These are phyloP conservation scores for Spodoptera frugiperda DNA, from an alignment of 1,140 invertebrate genomes.

Conservation along the genomic window DNA sequence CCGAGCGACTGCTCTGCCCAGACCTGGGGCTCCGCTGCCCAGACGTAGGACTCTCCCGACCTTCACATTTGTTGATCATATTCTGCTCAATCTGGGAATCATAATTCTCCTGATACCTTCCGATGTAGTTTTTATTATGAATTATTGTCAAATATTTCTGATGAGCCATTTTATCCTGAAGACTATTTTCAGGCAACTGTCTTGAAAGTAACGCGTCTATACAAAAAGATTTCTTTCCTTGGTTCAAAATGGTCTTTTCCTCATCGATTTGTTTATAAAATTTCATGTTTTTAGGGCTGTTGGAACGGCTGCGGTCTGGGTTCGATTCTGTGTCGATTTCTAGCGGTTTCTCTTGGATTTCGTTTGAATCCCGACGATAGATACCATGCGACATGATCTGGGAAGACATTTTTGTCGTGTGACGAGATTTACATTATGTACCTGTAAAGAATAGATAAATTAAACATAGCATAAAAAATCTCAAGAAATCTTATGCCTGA, in stretches of 20 bases:
- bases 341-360: conserved; percentile 65
- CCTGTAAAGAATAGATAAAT: background rate
- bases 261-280: conserved; percentile 71
- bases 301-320: conserved; percentile 67
- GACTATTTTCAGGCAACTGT: conserved; percentile 69
- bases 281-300: conserved; percentile 76
- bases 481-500: no score
- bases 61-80: conserved; percentile 76
- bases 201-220: conserved; percentile 82
- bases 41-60: conserved; percentile 55
- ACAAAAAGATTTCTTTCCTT: conserved; percentile 82
- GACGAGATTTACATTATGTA: conserved; percentile 13
- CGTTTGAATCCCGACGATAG: conserved; percentile 68
- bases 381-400: conserved; percentile 68
- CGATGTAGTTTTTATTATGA: conserved; percentile 78
- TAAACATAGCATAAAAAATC: no score
- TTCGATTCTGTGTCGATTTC: conserved; percentile 75
- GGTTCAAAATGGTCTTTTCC: conserved; percentile 74
- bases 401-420: conserved; percentile 62
- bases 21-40: conserved; percentile 70
- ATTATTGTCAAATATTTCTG: conserved; percentile 82
- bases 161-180: conserved; percentile 78
- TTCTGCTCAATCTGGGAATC: conserved; percentile 81
- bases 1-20: conserved; percentile 74
- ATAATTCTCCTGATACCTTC: conserved; percentile 73